These are phyloP conservation scores for Cottoperca gobio DNA, from an alignment of 2,797 vertebrate genomes.

Conservation along the genomic window DNA sequence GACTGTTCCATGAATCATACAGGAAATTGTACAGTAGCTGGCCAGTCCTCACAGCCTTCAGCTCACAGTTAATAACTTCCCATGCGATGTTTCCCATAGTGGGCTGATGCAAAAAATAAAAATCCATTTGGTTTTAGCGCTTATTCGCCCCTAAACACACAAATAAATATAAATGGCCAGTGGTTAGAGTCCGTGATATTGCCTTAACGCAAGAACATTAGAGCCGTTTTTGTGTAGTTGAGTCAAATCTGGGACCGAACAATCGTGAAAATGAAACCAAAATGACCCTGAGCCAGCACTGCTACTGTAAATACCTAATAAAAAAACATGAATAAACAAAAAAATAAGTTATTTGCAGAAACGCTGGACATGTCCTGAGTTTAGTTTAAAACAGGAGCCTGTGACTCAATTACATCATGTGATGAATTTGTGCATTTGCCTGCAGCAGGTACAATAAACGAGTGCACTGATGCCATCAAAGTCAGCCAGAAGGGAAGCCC, in stretches of 20 bases:
- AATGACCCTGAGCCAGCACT: not conserved
- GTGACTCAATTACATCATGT: constrained; percentile 13
- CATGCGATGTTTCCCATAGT: constrained; percentile 6
- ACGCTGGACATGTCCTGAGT: not conserved
- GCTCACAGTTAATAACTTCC: constrained; percentile 32
- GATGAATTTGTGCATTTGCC: constrained; percentile 12
- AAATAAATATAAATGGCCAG: not conserved
- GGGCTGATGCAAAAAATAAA: constrained; percentile 9
- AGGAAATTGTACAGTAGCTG: constrained; percentile 39
- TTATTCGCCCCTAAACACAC: not conserved
- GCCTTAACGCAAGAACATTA: not conserved
- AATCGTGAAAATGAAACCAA: constrained; percentile 9
- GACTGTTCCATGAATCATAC: constrained; percentile 67
- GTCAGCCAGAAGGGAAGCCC: constrained; percentile 43
- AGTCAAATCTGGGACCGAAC: not conserved
- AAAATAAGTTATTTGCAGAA: not conserved
- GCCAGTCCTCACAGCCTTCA: constrained; percentile 16
- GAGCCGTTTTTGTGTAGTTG: not conserved
- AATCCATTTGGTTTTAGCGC: constrained; percentile 13
- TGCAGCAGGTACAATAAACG: constrained; percentile 48
- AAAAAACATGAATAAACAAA: not conserved
- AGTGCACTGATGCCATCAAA: constrained; percentile 52
- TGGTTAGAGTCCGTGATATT: not conserved
- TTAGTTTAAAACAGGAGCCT: not conserved
- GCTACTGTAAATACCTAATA: not conserved